These are phyloP conservation scores for Eucera pruinosa DNA, from an alignment of 2,888 invertebrate genomes.

Conservation along the genomic window DNA sequence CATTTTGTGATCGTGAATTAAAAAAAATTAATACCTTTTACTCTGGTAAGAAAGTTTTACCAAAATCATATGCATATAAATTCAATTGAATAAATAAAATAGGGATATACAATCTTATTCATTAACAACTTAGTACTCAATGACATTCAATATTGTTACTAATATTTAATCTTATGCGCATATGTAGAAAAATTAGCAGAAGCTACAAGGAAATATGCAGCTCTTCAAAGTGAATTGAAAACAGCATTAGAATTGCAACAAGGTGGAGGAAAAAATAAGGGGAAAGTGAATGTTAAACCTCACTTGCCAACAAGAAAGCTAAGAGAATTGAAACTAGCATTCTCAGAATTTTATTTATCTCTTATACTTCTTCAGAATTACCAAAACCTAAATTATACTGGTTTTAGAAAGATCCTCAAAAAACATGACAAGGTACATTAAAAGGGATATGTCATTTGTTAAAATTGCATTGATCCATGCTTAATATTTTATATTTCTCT, in stretches of 20 bases:
- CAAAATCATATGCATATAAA: background rate
- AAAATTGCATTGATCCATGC: conserved; percentile 9
- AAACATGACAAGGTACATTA: conserved; percentile 97
- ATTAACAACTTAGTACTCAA: background rate
- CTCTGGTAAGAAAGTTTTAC: conserved; percentile 87
- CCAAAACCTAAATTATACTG: conserved; percentile 99
- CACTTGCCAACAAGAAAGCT: conserved; percentile 91
- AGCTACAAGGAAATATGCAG: conserved; percentile 97
- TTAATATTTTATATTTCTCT: conserved; percentile 45
- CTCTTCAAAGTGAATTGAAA: conserved; percentile 93
- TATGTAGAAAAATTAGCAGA: conserved; percentile 96
- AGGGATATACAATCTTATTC: background rate
- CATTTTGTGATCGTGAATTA: conserved; percentile 97
- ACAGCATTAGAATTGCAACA: conserved; percentile 82
- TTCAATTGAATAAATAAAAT: background rate
- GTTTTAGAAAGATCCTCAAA: conserved; percentile 99
- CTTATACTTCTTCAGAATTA: conserved; percentile 98
- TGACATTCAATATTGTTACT: background rate
- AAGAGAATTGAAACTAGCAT: conserved; percentile 97
- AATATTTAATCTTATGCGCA: conserved; percentile 63
- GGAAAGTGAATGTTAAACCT: conserved; percentile 81
- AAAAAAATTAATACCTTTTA: conserved; percentile 99
- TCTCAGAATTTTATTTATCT: conserved; percentile 99
- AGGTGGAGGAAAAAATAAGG: conserved; percentile 83
- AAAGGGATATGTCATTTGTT: conserved; percentile 1